Conservation (phyloP, 2,113 vertebrate genomes). For the Bagarius yarrelli region DNA sequence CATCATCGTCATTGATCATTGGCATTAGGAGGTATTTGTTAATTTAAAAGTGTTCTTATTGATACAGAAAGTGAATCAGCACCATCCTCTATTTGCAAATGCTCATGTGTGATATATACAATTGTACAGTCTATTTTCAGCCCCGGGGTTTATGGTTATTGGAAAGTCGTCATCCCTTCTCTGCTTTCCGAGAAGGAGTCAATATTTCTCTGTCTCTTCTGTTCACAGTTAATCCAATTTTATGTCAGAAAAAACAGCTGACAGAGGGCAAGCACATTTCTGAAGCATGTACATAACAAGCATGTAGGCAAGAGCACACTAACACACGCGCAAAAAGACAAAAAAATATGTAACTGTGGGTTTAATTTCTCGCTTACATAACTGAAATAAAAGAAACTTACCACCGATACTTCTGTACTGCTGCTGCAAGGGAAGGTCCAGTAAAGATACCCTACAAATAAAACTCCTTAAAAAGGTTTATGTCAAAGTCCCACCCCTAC, state of each 20-base stretch:
- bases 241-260: constrained; percentile 55
- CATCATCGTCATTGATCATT: constrained; percentile 34
- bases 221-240: constrained; percentile 57
- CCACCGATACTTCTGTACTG: background rate
- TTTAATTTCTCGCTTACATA: background rate
- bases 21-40: constrained; percentile 23
- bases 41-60: constrained; percentile 44
- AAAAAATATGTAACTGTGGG: background rate
- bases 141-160: constrained; percentile 79
- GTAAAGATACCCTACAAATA: background rate
- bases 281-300: constrained; percentile 51
- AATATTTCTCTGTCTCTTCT: constrained; percentile 76
- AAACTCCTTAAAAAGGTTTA: too few species aligned
- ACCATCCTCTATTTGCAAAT: constrained; percentile 57
- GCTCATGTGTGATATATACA: constrained; percentile 70
- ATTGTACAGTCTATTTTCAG: constrained; percentile 75
- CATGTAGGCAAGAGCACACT: constrained; percentile 27
- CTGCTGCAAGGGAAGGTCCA: background rate
- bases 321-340: background rate
- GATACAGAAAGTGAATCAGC: constrained; percentile 43
- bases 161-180: constrained; percentile 77
- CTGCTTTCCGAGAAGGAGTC: constrained; percentile 77
- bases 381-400: background rate
- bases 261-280: constrained; percentile 62
- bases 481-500: background rate